Evolutionary conservation across 2,888 invertebrate species (phyloP).

Genomic region (Palloptera scutellata): DNA sequence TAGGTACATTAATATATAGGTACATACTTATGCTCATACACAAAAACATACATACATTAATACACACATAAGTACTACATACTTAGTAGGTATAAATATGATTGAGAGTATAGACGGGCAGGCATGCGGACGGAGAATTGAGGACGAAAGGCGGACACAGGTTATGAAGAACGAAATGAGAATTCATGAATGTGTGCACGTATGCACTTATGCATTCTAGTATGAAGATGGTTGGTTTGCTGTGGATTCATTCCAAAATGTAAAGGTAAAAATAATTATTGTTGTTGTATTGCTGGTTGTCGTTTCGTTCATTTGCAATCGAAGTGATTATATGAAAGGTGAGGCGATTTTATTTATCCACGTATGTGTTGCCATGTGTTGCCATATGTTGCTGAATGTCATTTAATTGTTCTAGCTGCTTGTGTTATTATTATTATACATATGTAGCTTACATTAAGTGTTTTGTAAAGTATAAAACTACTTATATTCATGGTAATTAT

Average conservation of each 20-base stretch:
- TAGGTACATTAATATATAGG: background rate
- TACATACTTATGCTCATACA: too few relatives aligned
- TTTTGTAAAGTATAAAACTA: too few relatives aligned
- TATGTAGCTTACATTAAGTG: too few relatives aligned
- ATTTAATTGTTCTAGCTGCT: too few relatives aligned
- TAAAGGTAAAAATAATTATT: conserved; percentile 46
- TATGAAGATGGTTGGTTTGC: conserved; percentile 24
- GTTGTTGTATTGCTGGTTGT: conserved; percentile 33
- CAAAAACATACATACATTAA: background rate
- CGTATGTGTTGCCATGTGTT: too few relatives aligned
- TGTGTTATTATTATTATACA: too few relatives aligned
- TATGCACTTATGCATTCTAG: conserved; percentile 13
- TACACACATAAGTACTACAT: too few relatives aligned
- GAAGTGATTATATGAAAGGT: conserved; percentile 25
- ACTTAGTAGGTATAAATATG: too few relatives aligned
- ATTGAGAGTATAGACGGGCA: conserved; percentile 8
- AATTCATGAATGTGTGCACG: background rate
- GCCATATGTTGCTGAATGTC: too few relatives aligned
- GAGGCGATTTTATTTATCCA: too few relatives aligned
- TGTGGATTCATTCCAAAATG: conserved; percentile 31
- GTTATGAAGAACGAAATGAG: background rate
- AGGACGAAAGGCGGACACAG: background rate
- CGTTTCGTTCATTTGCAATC: conserved; percentile 34
- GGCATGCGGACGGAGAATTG: background rate
- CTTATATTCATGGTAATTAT: too few relatives aligned